Conservation (phyloP, 2,113 vertebrate genomes). For the Anarhynchus alexandrinus region DNA sequence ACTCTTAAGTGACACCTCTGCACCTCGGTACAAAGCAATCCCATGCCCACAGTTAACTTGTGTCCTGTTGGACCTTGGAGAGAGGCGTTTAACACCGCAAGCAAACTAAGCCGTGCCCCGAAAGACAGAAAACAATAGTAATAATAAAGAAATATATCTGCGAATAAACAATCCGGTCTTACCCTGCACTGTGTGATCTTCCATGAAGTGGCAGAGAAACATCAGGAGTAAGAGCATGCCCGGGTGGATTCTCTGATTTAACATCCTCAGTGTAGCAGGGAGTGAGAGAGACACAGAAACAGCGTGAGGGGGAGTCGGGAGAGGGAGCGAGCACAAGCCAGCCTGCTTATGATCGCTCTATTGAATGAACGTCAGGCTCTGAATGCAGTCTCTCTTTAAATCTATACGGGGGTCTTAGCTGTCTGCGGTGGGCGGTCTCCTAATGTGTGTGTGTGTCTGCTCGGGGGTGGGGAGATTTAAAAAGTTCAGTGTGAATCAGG, state of each 20-base stretch:
- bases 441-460: constrained; percentile 78
- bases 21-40: neutral
- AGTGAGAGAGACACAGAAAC: constrained; percentile 54
- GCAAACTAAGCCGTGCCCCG: neutral
- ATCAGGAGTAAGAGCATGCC: constrained; percentile 87
- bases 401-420: constrained; percentile 98
- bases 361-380: constrained; percentile 97
- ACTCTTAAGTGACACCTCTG: neutral
- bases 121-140: neutral
- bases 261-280: constrained; percentile 83
- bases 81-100: neutral
- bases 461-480: constrained; percentile 89
- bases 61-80: constrained; percentile 12
- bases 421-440: constrained; percentile 98
- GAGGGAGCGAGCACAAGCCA: constrained; percentile 74
- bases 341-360: constrained; percentile 89
- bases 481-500: constrained; percentile 94
- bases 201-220: constrained; percentile 91
- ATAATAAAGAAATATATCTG: neutral
- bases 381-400: constrained; percentile 99
- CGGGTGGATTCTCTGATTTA: constrained; percentile 85
- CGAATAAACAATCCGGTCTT: constrained; percentile 68
- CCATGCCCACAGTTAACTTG: constrained; percentile 1
- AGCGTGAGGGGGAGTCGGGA: constrained; percentile 77
- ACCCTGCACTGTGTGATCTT: constrained; percentile 95